A percentile compares a stretch with the other conserved stretches of the same genome.
These are phyloP conservation scores for Pardalotus punctatus DNA, from an alignment of 2,113 vertebrate genomes.

Conservation along the genomic window DNA sequence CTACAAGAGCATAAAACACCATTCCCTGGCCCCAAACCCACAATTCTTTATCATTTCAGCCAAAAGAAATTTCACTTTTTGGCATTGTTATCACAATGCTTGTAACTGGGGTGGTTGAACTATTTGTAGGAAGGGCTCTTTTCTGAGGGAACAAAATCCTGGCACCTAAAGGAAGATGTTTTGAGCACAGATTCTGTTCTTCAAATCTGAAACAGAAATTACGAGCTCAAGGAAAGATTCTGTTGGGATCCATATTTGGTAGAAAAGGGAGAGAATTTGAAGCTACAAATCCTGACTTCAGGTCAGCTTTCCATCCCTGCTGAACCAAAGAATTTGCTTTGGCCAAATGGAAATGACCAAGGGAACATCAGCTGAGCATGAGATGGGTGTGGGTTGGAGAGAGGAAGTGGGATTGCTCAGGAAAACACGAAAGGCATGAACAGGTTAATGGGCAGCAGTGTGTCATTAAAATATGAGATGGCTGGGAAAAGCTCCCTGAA, in stretches of 20 bases:
- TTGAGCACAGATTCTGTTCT: not conserved
- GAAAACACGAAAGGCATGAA: not conserved
- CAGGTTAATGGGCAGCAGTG: not conserved
- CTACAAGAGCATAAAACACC: not conserved
- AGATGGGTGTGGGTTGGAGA: not conserved
- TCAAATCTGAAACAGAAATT: not conserved
- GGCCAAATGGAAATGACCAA: not conserved
- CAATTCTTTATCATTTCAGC: not conserved
- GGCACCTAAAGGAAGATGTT: not conserved
- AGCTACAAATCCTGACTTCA: not conserved
- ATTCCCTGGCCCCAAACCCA: not conserved
- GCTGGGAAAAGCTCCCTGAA: constrained; percentile 8
- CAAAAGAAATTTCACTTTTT: not conserved
- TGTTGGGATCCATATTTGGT: not conserved
- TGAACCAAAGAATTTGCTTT: not conserved
- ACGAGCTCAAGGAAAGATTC: not conserved
- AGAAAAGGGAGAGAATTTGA: not conserved
- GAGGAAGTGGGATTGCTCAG: not conserved
- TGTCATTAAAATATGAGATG: not conserved
- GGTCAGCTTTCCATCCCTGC: not conserved
- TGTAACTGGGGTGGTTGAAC: not conserved
- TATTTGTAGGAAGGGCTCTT: not conserved
- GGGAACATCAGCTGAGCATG: not conserved
- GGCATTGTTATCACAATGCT: not conserved
- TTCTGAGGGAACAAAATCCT: not conserved